Base-by-base conservation (phyloP, 2,888 invertebrate genomes). In the Mechanitis mazaeus region DNA sequence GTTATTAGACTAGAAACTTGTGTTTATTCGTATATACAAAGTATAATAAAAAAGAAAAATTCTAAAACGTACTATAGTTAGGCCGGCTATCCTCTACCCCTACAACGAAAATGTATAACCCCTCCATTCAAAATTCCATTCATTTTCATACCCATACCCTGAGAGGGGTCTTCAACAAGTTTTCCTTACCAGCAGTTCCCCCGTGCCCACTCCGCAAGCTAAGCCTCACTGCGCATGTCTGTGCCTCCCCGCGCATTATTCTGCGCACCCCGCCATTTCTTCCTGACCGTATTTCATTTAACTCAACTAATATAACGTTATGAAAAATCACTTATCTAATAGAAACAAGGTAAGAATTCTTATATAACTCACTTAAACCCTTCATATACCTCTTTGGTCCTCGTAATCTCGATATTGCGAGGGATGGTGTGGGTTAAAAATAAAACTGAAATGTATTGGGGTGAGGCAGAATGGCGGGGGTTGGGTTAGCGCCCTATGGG, bases 391-490 rank as follows among this genome's bases (percentile, higher is more conserved):
- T 46, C 55, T 54, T 58, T 38, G 33, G 38, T 38, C 1, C 45
- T 12, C 38, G 2, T 12, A 38, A 11, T 20, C 6, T 38, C 55
- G 68, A 65, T 65, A 69, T 61, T 7, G 5, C 63, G 70, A 65
- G 70, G 78, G 83, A 86, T 85, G 89, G 89, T 85, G 87, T 88
- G 89, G 71, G 89, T 84, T 84, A 88, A 90, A 90, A 90, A 90
- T 90, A 90, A 82, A 90, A 71, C 78, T 84, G 78, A 80, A 87
- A 81, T 74, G 75, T 64, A 67, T 74, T 85, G 90, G 90, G 90
- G 89, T 90, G 90, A 88, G 90, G 90, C 83, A 83, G 80, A 83
- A 86, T 84, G 87, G 84, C 88, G 85, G 88, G 90, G 90, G 89
- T 87, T 85, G 86, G 85, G 86, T 81, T 75, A 77, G 79, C 84